phyloP scores from a whole-genome alignment of 2,888 invertebrate genomes.

The Keiferia lycopersicella region DNA sequence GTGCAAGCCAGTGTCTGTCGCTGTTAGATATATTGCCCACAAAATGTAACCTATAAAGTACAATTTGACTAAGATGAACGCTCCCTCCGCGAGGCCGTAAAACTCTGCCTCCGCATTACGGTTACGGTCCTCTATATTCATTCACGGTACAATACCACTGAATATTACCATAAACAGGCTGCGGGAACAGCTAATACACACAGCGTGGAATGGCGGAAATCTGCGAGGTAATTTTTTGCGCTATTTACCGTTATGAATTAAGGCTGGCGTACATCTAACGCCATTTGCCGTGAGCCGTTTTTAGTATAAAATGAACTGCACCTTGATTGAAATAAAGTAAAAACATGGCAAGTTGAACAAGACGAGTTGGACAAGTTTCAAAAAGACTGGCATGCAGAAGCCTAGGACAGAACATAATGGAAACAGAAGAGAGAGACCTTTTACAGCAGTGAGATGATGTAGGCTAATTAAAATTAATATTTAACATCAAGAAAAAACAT shows the following conservation, averaged over 20 bases:
- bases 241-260: background rate
- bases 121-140: constrained; percentile 50
- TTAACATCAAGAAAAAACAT: too few relatives aligned
- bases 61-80: constrained; percentile 59
- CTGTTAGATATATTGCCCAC: constrained; percentile 43
- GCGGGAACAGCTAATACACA: background rate
- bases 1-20: constrained; percentile 34
- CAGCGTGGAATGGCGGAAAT: background rate
- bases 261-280: background rate
- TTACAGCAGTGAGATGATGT: too few relatives aligned
- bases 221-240: constrained; percentile 7
- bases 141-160: constrained; percentile 41
- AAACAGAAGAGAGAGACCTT: too few relatives aligned
- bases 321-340: too few relatives aligned
- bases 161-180: constrained; percentile 43
- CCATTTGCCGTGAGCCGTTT: too few relatives aligned
- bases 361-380: too few relatives aligned
- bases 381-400: too few relatives aligned
- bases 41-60: constrained; percentile 52
- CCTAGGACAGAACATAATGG: too few relatives aligned
- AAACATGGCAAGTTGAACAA: too few relatives aligned
- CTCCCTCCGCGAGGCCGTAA: constrained; percentile 51
- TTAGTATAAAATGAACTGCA: too few relatives aligned
- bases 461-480: too few relatives aligned
- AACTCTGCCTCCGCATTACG: constrained; percentile 35